A percentile compares a stretch with the other conserved stretches of the same genome.
These are phyloP conservation scores for Fratercula arctica DNA, from an alignment of 2,797 vertebrate species.

Conservation along the genomic window DNA sequence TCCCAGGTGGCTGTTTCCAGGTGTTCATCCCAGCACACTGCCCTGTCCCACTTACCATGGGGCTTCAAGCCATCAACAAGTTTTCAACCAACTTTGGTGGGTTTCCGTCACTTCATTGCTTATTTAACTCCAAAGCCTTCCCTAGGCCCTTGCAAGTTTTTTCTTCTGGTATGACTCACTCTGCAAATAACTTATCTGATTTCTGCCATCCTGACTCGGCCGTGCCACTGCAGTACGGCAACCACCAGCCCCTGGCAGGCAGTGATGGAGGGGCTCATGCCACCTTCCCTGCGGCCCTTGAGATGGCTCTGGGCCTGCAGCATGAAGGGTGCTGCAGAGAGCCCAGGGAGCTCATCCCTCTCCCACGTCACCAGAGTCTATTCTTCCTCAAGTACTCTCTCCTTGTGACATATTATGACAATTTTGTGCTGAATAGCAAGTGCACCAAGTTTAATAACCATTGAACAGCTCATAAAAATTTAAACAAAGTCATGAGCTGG, in stretches of 20 bases:
- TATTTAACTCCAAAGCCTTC: not conserved
- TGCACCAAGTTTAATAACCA: not conserved
- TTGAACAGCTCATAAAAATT: conserved; percentile 31
- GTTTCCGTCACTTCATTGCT: not conserved
- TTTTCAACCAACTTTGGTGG: not conserved
- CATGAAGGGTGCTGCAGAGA: not conserved
- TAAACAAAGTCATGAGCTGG: not conserved
- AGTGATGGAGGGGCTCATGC: not conserved
- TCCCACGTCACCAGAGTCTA: not conserved
- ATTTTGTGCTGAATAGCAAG: not conserved
- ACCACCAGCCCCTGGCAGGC: not conserved
- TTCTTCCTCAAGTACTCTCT: not conserved
- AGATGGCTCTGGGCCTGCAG: not conserved
- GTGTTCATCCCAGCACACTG: not conserved
- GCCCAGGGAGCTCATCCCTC: not conserved
- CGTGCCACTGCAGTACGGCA: not conserved
- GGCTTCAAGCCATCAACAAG: not conserved
- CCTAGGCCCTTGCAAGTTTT: not conserved
- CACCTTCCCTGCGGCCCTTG: not conserved
- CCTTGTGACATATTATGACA: not conserved
- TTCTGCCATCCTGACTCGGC: not conserved
- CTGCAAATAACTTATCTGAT: not conserved
- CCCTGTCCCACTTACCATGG: fast-evolving
- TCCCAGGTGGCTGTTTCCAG: not conserved
- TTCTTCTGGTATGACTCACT: not conserved